Evolutionary conservation across 2,113 vertebrate genomes (phyloP).

Genomic region (Sander vitreus): DNA sequence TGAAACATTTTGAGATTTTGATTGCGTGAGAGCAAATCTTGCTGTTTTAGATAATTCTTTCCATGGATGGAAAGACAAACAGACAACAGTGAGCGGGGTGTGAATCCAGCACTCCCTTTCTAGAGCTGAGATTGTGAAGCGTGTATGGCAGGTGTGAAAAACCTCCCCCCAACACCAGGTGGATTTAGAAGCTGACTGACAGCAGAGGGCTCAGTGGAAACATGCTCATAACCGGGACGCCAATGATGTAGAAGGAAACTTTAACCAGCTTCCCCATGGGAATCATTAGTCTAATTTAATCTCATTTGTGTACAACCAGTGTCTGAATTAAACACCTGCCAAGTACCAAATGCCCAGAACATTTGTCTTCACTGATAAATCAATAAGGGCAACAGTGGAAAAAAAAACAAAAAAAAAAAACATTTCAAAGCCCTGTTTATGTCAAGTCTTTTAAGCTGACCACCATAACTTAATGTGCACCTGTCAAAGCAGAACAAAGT

Average conservation of each 20-base stretch:
- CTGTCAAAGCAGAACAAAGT: background rate
- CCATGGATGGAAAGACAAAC: background rate
- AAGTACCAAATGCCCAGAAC: conserved; percentile 41
- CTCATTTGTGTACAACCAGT: conserved; percentile 52
- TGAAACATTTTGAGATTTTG: background rate
- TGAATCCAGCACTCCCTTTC: background rate
- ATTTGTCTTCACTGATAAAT: conserved; percentile 37
- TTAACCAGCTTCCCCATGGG: conserved; percentile 32
- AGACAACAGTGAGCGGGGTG: background rate
- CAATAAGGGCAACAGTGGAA: conserved; percentile 17
- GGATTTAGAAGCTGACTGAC: conserved; percentile 27
- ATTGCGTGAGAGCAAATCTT: background rate
- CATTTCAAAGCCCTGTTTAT: background rate
- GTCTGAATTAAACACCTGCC: conserved; percentile 61
- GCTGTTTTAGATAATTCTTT: background rate
- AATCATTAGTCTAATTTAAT: conserved; percentile 62
- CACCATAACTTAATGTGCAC: background rate
- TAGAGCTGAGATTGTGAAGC: background rate
- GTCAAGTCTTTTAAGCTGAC: background rate
- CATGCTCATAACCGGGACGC: conserved; percentile 42
- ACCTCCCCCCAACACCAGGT: conserved; percentile 16
- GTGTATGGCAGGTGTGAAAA: conserved; percentile 28
- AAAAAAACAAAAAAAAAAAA: too few relatives aligned
- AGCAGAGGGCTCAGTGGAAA: conserved; percentile 8
- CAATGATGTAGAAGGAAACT: conserved; percentile 45